Conservation (phyloP, 2,888 invertebrate genomes). For the Hirtodrosophila duncani region DNA sequence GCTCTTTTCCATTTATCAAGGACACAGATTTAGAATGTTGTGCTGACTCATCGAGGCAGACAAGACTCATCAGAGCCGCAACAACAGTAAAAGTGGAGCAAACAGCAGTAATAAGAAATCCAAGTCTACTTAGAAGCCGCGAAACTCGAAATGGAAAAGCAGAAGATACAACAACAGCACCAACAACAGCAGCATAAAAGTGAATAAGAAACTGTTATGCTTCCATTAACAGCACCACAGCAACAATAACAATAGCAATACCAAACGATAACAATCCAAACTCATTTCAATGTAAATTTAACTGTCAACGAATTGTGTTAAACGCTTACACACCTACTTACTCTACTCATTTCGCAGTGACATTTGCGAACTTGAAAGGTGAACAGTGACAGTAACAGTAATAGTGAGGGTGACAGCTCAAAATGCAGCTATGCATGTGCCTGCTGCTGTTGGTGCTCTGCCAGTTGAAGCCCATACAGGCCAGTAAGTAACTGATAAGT, state of each 20-base stretch:
- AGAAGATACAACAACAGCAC: slow-evolving; percentile 30
- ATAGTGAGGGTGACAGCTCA: slow-evolving; percentile 15
- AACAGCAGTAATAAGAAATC: slow-evolving; percentile 55
- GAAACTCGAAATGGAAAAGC: slow-evolving; percentile 45
- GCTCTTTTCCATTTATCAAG: slow-evolving; percentile 47
- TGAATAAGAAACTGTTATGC: slow-evolving; percentile 66
- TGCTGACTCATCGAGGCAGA: slow-evolving; percentile 18
- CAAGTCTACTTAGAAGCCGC: slow-evolving; percentile 51
- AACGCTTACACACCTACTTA: slow-evolving; percentile 19
- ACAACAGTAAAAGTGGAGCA: slow-evolving; percentile 65
- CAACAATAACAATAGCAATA: slow-evolving; percentile 14
- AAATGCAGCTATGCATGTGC: slow-evolving; percentile 46
- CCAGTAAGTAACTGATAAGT: slow-evolving; percentile 46
- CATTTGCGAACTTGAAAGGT: slow-evolving; percentile 6
- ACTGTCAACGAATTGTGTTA: slow-evolving; percentile 40
- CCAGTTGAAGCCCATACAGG: slow-evolving; percentile 22
- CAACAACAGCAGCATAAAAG: slow-evolving; percentile 33
- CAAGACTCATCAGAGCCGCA: slow-evolving; percentile 12
- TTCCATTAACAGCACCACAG: slow-evolving; percentile 61
- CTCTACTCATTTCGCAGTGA: slow-evolving; percentile 4
- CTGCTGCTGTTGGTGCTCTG: slow-evolving; percentile 34
- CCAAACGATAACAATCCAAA: slow-evolving; percentile 13
- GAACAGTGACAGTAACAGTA: slow-evolving; percentile 4
- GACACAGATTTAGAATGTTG: slow-evolving; percentile 33
- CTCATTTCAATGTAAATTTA: slow-evolving; percentile 14